Conservation (phyloP, 2,113 vertebrate species). For the Cephalopterus ornatus region DNA sequence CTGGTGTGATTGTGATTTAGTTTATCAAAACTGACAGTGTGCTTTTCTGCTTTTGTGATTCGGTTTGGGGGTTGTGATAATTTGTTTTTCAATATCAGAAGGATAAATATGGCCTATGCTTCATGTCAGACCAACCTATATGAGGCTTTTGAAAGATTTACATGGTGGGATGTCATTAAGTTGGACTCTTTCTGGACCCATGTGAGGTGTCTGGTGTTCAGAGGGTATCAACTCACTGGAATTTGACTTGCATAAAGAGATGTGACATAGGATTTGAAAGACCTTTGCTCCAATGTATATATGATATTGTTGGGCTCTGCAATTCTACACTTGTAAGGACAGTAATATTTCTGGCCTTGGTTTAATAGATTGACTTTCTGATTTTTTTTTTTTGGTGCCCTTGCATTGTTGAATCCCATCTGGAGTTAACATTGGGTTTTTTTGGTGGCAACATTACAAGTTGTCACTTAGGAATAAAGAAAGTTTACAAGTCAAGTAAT, state of each 20-base stretch:
- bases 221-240: not conserved
- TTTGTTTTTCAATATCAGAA: not conserved
- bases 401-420: not conserved
- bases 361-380: not conserved
- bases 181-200: not conserved
- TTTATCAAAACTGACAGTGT: not conserved
- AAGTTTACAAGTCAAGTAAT: not conserved
- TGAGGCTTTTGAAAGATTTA: not conserved
- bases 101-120: not conserved
- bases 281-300: not conserved
- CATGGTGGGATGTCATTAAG: not conserved
- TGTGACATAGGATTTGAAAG: not conserved
- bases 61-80: not conserved
- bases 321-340: not conserved
- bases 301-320: not conserved
- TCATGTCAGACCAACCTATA: not conserved
- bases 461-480: not conserved
- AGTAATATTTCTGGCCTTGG: not conserved
- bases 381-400: not conserved
- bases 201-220: not conserved
- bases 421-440: not conserved
- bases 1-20: not conserved
- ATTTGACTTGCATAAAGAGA: not conserved
- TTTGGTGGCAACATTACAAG: not conserved
- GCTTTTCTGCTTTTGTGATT: not conserved